Conservation (phyloP, 2,113 vertebrate species). For the Bostrychus sinensis region DNA sequence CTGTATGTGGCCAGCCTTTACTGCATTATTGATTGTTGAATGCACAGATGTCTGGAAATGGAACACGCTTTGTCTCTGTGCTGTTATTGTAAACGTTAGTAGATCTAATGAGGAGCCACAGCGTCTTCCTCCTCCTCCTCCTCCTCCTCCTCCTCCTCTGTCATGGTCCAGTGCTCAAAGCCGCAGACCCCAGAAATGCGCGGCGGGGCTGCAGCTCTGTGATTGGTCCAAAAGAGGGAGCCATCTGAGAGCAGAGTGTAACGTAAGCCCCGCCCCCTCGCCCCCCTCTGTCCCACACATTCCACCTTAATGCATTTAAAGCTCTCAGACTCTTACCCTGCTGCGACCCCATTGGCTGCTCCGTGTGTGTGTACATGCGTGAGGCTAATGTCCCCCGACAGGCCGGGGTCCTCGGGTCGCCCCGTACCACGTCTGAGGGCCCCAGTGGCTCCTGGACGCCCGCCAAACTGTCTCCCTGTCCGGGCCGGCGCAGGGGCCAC, state of each 20-base stretch:
- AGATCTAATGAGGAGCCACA: no score
- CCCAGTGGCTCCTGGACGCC: conserved; percentile 4
- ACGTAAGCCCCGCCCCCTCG: conserved; percentile 1
- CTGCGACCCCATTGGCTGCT: conserved; percentile 2
- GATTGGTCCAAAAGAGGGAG: conserved; percentile 40
- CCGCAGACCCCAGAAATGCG: no score
- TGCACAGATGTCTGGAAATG: not conserved
- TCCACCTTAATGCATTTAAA: not conserved
- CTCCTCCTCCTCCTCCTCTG: no score
- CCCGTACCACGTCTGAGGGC: conserved; percentile 5
- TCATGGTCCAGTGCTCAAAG: no score
- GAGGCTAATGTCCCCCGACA: conserved; percentile 27
- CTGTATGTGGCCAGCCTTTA: no score
- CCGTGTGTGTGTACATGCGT: not conserved
- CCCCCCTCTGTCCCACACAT: not conserved
- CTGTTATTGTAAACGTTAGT: no score
- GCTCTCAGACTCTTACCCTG: not conserved
- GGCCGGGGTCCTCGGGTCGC: conserved; percentile 24
- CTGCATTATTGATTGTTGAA: no score
- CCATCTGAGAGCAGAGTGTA: not conserved
- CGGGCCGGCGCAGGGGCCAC: not conserved
- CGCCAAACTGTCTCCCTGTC: conserved; percentile 5
- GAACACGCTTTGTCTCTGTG: not conserved
- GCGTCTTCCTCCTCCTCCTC: no score
- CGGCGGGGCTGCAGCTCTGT: conserved; percentile 2